Percentiles rank a stretch among this genome's conserved stretches.
These are phyloP conservation scores for Marasmarcha lunaedactyla DNA, from an alignment of 2,888 invertebrate species.

Conservation along the genomic window DNA sequence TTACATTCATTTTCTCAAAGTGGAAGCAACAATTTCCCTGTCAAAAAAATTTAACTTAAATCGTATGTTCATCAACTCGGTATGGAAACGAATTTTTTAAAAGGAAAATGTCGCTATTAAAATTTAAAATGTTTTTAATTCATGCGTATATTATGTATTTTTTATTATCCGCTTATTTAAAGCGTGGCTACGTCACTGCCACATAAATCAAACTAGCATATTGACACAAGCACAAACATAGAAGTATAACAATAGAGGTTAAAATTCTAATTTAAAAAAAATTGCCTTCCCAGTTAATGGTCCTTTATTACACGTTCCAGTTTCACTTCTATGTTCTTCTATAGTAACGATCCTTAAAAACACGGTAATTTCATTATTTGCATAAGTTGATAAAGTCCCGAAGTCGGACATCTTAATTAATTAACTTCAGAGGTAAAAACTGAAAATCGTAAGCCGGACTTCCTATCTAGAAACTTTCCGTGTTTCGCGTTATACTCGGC, in stretches of 20 bases:
- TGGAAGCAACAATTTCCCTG: conserved; percentile 52
- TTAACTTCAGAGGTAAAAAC: conserved; percentile 52
- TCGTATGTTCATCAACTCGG: neutral
- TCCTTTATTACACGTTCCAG: no score
- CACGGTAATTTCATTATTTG: conserved; percentile 32
- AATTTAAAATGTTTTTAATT: no score
- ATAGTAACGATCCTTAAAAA: conserved; percentile 13
- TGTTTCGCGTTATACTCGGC: conserved; percentile 42
- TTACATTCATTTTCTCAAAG: conserved; percentile 37
- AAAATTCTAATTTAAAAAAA: no score
- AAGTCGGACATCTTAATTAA: conserved; percentile 46
- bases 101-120: no score
- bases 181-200: no score
- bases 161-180: no score
- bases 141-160: no score
- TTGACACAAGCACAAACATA: no score
- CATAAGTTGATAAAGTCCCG: conserved; percentile 47
- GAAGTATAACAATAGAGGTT: no score
- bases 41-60: conserved; percentile 16
- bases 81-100: neutral
- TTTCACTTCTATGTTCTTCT: no score
- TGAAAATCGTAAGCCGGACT: conserved; percentile 34
- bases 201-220: no score
- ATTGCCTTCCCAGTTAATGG: no score
- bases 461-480: conserved; percentile 38